Evolutionary conservation across 1,140 invertebrate species (phyloP), one percentile per base, ranked within the genome.

Genomic region (Chironomus tepperi): DNA sequence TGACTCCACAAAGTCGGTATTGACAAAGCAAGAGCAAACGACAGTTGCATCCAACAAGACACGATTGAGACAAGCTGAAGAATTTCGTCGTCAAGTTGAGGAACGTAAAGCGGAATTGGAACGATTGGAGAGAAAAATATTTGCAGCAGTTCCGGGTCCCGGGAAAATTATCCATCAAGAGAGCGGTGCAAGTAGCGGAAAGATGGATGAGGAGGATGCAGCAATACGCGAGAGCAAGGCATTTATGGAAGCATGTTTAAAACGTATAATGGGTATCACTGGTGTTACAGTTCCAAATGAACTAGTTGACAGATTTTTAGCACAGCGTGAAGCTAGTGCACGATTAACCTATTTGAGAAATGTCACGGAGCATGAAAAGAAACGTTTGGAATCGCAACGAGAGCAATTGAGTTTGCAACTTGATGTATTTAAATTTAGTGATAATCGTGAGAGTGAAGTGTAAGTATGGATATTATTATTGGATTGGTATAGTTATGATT

Each of bases 381-480:
- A 88, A 65, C 80, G 83, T 34, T 78, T 93, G 65, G 91, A 93
- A 80, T 86, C 84, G 34, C 86, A 85, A n/a, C 86, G 89, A 74
- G 88, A 92, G 72, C 82, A 85, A 2, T 81, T 92, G n/a, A 85
- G 86, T 74, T 84, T 84, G 0, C 88, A 93, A 80, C 84, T 93
- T 24, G 91, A 93, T 77, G 86, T 86, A 42, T 89, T 88, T 64
- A 93, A 92, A 81, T 93, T 92, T 81, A 89, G 90, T 0, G 90
- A 92, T 77, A 88, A 89, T 3, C 91, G 91, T 80, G 90, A 92
- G 76, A 88, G 88, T 75, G 90, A 93, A 85, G 87, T 90, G 91
- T 93, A 82, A 85, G 87, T 82, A 42, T 72, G 2, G 43, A 57
- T n/a, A n/a, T 57, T 8, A 57, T 57, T n/a, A 15, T 57, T 57